A percentile compares a stretch with the other conserved stretches of the same genome.
phyloP scores from a whole-genome alignment of 2,113 vertebrate genomes.

The Myotis yumanensis region DNA sequence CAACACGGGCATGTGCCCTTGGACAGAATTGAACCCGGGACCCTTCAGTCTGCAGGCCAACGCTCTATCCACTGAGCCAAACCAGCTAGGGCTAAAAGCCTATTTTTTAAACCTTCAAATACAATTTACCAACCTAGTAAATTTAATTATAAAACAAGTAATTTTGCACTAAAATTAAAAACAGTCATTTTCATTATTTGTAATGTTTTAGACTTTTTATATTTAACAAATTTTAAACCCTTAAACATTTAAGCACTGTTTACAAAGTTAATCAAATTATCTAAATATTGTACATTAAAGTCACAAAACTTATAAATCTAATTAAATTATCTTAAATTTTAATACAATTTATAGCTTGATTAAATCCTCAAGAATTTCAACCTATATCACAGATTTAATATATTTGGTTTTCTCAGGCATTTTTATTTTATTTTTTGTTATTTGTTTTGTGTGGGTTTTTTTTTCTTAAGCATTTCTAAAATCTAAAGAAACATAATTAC shows the following conservation, averaged over 20 bases:
- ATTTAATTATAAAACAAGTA: slow-evolving; percentile 36
- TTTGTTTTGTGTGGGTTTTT: no score
- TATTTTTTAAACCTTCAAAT: slow-evolving; percentile 27
- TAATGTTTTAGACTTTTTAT: background rate
- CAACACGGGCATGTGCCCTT: no score
- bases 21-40: no score
- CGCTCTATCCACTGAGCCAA: no score
- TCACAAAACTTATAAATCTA: background rate
- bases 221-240: background rate
- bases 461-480: background rate
- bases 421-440: no score
- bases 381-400: background rate
- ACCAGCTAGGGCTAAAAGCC: background rate
- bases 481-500: background rate
- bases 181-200: slow-evolving; percentile 34
- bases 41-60: no score
- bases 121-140: background rate
- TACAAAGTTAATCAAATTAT: slow-evolving; percentile 18
- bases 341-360: background rate
- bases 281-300: background rate
- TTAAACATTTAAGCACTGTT: background rate
- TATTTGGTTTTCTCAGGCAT: slow-evolving; percentile 23
- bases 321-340: background rate
- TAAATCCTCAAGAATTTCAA: slow-evolving; percentile 22
- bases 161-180: slow-evolving; percentile 46